Evolutionary conservation across 2,888 invertebrate genomes (phyloP), one percentile per base, ranked within the genome.

Genomic region (Ceratothoa steindachneri): DNA sequence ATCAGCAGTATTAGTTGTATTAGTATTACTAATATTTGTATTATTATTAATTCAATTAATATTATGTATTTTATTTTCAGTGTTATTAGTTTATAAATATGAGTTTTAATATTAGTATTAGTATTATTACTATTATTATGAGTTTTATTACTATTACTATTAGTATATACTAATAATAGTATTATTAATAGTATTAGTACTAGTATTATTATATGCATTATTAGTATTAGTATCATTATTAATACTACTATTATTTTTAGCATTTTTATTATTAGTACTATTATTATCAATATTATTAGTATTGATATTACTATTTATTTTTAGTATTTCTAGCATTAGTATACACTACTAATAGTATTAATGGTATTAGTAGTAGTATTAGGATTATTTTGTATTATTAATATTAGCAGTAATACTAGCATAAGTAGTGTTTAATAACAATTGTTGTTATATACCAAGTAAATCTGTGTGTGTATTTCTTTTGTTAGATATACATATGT

Each of bases 401-500:
- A n/a, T n/a, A n/a, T n/a, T n/a, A n/a, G n/a, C n/a, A n/a, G n/a
- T n/a, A n/a, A n/a, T n/a, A n/a, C n/a, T n/a, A n/a, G n/a, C n/a
- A n/a, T n/a, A n/a, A n/a, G n/a, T n/a, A n/a, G n/a, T n/a, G n/a
- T n/a, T n/a, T n/a, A n/a, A n/a, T n/a, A n/a, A n/a, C n/a, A n/a
- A n/a, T n/a, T n/a, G n/a, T n/a, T n/a, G n/a, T n/a, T n/a, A n/a
- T n/a, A n/a, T n/a, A n/a, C n/a, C n/a, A n/a, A n/a, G n/a, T n/a
- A n/a, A n/a, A n/a, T n/a, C n/a, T n/a, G n/a, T n/a, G n/a, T n/a
- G n/a, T n/a, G n/a, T n/a, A n/a, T n/a, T n/a, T n/a, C n/a, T n/a
- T n/a, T n/a, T n/a, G n/a, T n/a, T 19, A 69, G 15, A 52, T 19
- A 69, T 30, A 67, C 9, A 67, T 67, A 41, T 41, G 15, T 41